phyloP scores from a whole-genome alignment of 2,888 invertebrate species.

The Prenolepis imparis region DNA sequence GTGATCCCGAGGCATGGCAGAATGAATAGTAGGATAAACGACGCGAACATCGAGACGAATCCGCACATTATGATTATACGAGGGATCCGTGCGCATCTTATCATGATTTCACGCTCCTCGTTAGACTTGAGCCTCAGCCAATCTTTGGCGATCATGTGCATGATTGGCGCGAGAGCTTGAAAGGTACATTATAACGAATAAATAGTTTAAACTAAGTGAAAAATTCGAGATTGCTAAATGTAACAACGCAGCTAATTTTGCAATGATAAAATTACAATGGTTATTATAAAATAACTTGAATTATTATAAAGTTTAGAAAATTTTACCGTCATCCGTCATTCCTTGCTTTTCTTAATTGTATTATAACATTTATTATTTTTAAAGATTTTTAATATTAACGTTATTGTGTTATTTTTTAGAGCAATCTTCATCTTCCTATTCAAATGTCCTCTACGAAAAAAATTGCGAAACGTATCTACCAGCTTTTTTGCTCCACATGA shows the following conservation, averaged over 20 bases:
- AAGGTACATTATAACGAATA: constrained; percentile 9
- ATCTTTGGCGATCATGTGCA: constrained; percentile 51
- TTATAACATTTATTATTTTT: neutral
- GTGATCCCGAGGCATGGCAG: constrained; percentile 50
- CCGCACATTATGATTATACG: constrained; percentile 55
- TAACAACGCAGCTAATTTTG: neutral
- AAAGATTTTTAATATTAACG: neutral
- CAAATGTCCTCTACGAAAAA: neutral
- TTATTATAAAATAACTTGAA: neutral
- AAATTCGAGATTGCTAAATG: neutral
- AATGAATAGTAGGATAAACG: constrained; percentile 32
- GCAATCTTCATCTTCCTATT: neutral
- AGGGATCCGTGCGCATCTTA: constrained; percentile 56
- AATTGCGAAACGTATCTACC: constrained; percentile 48
- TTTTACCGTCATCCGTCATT: neutral
- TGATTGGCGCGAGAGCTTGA: constrained; percentile 47
- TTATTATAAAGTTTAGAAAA: neutral
- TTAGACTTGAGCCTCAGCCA: constrained; percentile 55
- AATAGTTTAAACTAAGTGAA: neutral
- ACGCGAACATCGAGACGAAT: constrained; percentile 38
- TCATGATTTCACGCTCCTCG: constrained; percentile 55
- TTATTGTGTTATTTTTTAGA: neutral
- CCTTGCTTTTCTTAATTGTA: neutral
- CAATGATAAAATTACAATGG: neutral
- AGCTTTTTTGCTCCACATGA: constrained; percentile 38